These are phyloP conservation scores for Dysdera silvatica DNA, from an alignment of 1,140 invertebrate genomes.

Conservation along the genomic window DNA sequence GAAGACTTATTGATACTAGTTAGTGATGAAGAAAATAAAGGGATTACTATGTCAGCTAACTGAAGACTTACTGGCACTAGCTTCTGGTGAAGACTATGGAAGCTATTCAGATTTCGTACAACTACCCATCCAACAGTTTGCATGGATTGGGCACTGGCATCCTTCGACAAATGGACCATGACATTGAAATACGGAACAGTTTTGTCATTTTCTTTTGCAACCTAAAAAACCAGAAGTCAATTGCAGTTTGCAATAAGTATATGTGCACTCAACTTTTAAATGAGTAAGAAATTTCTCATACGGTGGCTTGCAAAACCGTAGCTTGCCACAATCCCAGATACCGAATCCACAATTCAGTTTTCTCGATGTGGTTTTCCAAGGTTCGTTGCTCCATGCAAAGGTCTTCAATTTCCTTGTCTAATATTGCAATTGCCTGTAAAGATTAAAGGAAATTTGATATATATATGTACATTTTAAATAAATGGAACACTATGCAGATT, in stretches of 20 bases:
- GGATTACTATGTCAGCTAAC: too few species aligned
- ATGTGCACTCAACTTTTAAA: background rate
- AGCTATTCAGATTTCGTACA: constrained; percentile 63
- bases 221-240: constrained; percentile 48
- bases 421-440: constrained; percentile 53
- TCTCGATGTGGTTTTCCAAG: constrained; percentile 70
- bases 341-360: constrained; percentile 80
- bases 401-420: constrained; percentile 73
- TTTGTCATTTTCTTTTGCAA: constrained; percentile 64
- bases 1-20: too few species aligned
- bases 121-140: constrained; percentile 30
- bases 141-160: constrained; percentile 48
- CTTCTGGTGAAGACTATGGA: constrained; percentile 75
- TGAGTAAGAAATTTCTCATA: background rate
- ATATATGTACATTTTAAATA: background rate
- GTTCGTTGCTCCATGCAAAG: constrained; percentile 66
- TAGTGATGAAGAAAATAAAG: too few species aligned
- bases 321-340: constrained; percentile 78
- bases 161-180: constrained; percentile 65
- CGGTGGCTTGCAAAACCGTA: constrained; percentile 53
- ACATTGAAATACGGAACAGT: constrained; percentile 65
- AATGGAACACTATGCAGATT: background rate
- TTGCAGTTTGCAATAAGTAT: too few species aligned
- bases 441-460: background rate
- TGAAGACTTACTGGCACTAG: constrained; percentile 50